phyloP scores from a whole-genome alignment of 2,113 vertebrate genomes.

The Cavia aperea region DNA sequence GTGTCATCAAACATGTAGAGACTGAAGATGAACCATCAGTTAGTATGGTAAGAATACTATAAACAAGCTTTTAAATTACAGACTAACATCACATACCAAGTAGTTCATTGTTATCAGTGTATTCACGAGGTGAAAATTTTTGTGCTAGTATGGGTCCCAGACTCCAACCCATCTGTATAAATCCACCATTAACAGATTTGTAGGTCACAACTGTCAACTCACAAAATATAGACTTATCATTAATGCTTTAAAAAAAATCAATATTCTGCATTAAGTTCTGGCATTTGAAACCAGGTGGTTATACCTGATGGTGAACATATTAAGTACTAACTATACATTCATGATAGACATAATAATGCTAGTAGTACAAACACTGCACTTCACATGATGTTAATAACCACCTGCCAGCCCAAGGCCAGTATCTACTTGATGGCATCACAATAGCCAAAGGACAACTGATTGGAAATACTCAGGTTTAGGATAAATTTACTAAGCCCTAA shows the following conservation, averaged over 20 bases:
- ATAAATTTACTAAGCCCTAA: constrained; percentile 18
- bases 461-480: neutral
- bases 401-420: neutral
- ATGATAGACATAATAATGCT: constrained; percentile 28
- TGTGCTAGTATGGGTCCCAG: neutral
- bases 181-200: neutral
- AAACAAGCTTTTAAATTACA: neutral
- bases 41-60: neutral
- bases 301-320: constrained; percentile 33
- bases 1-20: constrained; percentile 63
- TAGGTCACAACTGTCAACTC: neutral
- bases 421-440: neutral
- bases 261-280: neutral
- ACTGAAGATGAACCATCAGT: neutral
- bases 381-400: neutral
- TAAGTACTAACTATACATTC: constrained; percentile 42
- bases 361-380: constrained; percentile 41
- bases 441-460: constrained; percentile 23
- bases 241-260: neutral
- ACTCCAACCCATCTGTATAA: neutral
- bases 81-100: neutral
- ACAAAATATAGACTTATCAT: neutral
- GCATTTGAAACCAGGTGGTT: constrained; percentile 21
- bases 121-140: neutral
- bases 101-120: neutral